Evolutionary conservation across 2,888 invertebrate species (phyloP).

Genomic region (Cephonodes hylas): DNA sequence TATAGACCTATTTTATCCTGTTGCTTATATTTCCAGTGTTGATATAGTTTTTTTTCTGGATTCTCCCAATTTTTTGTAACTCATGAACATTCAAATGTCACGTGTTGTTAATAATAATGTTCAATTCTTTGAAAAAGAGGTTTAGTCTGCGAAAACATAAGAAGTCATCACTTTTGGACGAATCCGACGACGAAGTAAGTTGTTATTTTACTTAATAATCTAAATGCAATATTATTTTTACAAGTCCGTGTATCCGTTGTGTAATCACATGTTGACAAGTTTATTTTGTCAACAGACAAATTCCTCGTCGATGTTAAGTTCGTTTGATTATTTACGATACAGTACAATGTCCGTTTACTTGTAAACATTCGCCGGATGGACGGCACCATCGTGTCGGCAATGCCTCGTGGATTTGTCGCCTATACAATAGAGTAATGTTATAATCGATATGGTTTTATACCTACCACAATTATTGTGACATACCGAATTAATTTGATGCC

Average conservation of each 20-base stretch:
- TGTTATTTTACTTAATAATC: constrained; percentile 4
- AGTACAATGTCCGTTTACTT: constrained; percentile 51
- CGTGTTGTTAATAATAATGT: constrained; percentile 37
- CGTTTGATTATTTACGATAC: constrained; percentile 62
- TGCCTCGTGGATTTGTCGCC: neutral
- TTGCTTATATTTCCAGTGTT: constrained; percentile 9
- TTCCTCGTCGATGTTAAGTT: constrained; percentile 54
- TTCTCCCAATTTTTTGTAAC: constrained; percentile 2
- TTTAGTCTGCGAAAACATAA: constrained; percentile 51
- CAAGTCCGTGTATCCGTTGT: constrained; percentile 15
- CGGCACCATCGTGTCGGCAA: constrained; percentile 29
- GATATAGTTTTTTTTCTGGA: neutral
- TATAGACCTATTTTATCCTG: constrained; percentile 27
- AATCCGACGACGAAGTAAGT: constrained; percentile 42
- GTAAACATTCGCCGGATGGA: constrained; percentile 68
- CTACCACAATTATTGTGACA: neutral
- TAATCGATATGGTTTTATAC: neutral
- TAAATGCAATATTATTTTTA: constrained; percentile 17
- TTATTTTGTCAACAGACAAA: constrained; percentile 64
- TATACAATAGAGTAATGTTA: neutral
- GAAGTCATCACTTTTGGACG: constrained; percentile 28
- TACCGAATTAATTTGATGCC: neutral
- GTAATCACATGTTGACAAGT: constrained; percentile 28
- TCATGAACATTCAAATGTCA: neutral
- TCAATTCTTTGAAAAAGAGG: constrained; percentile 45